Base-by-base conservation (phyloP, 2,797 vertebrate species). In the Varecia variegata region DNA sequence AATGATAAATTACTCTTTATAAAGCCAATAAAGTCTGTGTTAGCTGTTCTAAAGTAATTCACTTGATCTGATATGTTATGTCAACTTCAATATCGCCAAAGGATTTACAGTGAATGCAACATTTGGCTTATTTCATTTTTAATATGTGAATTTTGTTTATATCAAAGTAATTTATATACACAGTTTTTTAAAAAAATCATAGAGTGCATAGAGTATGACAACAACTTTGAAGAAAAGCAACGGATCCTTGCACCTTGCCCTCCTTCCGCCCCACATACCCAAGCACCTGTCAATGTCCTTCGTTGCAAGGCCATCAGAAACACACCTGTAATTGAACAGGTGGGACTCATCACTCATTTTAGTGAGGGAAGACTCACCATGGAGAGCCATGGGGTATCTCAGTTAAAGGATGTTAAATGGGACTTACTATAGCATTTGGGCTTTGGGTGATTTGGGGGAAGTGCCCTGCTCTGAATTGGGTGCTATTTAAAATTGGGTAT, bases 1-100 rank as follows among this genome's bases (percentile, higher is more conserved):
- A 88, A 81, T 70, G 60, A 58, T 80, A 93, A 90, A 35, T 83
- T 89, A 71, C 13, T 90, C 54, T 79, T 93, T 91, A 81, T n/a
- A 71, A 97, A 95, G 62, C 90, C 77, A 94, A 25, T 11, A 65
- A 47, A 77, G 50, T 93, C 45, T 76, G 23, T 54, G 21, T 67
- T 92, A 62, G 17, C 27, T 80, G 17, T 88, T 98, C 35, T 95
- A 15, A 95, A 76, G 52, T 68, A 68, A 93, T 15, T 23, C 47
- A 45, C 10, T 35, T 62, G 11, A 82, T 50, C 17, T 12, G 7
- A 30, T 85, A 70, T n/a, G 3, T n/a, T 95, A 45, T 43, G 4
- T 74, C 23, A 77, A 88, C 45, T 62, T 87, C 62, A 88, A 89
- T 76, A 60, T 54, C 17, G 8, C 60, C 30, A 73, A 90, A 85